Evolutionary conservation across 2,113 vertebrate species (phyloP).

Genomic region (Gulo gulo): DNA sequence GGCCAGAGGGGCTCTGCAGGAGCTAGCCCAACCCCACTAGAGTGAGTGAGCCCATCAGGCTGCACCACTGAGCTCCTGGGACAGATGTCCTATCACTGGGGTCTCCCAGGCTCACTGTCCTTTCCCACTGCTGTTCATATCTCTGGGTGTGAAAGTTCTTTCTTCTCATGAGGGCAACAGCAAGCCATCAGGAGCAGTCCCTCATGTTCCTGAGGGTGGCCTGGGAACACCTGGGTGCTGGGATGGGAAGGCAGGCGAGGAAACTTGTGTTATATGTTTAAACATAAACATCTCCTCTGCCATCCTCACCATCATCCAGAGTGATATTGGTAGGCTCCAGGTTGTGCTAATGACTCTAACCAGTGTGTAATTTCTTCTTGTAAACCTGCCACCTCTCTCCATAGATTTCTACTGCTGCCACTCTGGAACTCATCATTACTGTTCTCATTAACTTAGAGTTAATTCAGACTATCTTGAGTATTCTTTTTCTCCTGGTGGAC

Average conservation of each 20-base stretch:
- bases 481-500: neutral
- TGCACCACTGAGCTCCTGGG: neutral
- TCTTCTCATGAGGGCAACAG: neutral
- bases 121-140: neutral
- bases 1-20: neutral
- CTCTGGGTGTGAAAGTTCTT: neutral
- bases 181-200: neutral
- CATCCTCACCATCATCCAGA: neutral
- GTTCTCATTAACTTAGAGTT: neutral
- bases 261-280: neutral
- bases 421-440: neutral
- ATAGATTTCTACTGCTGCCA: neutral
- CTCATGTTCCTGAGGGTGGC: neutral
- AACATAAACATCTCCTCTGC: neutral
- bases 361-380: neutral
- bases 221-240: neutral
- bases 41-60: neutral
- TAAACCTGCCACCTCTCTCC: neutral
- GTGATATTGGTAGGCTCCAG: neutral
- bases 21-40: rapidly evolving
- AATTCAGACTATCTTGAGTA: neutral
- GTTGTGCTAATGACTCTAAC: neutral
- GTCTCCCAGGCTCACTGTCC: neutral
- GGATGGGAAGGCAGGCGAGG: neutral
- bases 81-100: neutral